Evolutionary conservation across 1,140 invertebrate species (phyloP).

Genomic region (Sitobion miscanthi): DNA sequence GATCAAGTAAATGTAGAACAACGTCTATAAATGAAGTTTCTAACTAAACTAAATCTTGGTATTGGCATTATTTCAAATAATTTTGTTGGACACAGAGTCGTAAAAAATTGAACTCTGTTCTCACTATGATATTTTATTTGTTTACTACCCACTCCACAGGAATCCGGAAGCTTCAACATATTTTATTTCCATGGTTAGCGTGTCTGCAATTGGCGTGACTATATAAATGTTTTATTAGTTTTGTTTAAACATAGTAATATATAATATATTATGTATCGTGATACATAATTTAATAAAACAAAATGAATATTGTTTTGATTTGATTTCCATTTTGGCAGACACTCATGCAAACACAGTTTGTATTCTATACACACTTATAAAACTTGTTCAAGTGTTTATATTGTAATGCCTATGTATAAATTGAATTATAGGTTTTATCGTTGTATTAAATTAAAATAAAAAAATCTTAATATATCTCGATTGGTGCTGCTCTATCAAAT

Average conservation of each 20-base stretch:
- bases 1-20: background rate
- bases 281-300: background rate
- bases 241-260: background rate
- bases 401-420: background rate
- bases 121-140: background rate
- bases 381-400: background rate
- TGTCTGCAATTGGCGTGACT: background rate
- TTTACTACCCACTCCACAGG: background rate
- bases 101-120: slow-evolving; percentile 10
- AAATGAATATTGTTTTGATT: slow-evolving; percentile 1
- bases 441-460: background rate
- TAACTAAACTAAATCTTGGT: slow-evolving; percentile 18
- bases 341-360: background rate
- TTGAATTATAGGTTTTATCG: background rate
- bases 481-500: background rate
- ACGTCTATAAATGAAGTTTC: background rate
- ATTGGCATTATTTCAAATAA: background rate
- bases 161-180: slow-evolving; percentile 18
- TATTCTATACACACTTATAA: background rate
- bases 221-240: background rate
- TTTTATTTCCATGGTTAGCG: slow-evolving; percentile 2
- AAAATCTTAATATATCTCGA: background rate
- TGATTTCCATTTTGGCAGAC: background rate
- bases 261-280: background rate
- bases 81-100: background rate